Base-by-base conservation (phyloP, 2,888 invertebrate species). In the Nudaria mundana region DNA sequence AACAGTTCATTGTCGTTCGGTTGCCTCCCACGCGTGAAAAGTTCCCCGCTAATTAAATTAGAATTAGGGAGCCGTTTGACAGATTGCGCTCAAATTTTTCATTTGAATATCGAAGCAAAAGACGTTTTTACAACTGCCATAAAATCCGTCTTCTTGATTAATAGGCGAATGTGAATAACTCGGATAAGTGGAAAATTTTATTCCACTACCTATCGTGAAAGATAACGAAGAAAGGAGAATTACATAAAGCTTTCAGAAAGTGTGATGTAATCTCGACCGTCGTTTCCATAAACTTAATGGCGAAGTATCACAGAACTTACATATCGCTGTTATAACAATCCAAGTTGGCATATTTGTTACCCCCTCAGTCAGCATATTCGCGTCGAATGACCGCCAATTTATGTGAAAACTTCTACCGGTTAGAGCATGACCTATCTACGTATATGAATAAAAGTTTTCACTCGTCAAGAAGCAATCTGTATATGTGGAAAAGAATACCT, bases 371-470 rank as follows among this genome's bases (percentile, higher is more conserved):
- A 87, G 86, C 88, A 88, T 88, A 87, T 87, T 87, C 85, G 78
- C 84, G 77, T 85, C 79, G 85, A 87, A 86, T 88, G 87, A 87
- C 88, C 88, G 87, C 83, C 86, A 86, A 87, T 88, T 88, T 88
- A 88, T 87, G 88, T 78, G 86, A 77, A 87, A 88, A 88, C 76
- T 87, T 88, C 76, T 65, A 79, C 76, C 76, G 79, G 81, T 79
- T 71, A 71, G 81, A 80, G 76, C 72, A 81, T 85, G 86, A 87
- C 85, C 87, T 86, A 86, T 86, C 82, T 85, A n/a, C n/a, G n/a
- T n/a, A 66, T 66, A 63, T 69, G 74, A 81, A 81, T 79, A 77
- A 84, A 85, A 86, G 76, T 85, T 86, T 84, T 76, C 76, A 84
- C 81, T 88, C 87, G 85, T 88, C 88, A 87, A 81, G 73, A 51